These are phyloP conservation scores for Oncorhynchus gorbuscha DNA, from an alignment of 2,113 vertebrate species.

Conservation along the genomic window DNA sequence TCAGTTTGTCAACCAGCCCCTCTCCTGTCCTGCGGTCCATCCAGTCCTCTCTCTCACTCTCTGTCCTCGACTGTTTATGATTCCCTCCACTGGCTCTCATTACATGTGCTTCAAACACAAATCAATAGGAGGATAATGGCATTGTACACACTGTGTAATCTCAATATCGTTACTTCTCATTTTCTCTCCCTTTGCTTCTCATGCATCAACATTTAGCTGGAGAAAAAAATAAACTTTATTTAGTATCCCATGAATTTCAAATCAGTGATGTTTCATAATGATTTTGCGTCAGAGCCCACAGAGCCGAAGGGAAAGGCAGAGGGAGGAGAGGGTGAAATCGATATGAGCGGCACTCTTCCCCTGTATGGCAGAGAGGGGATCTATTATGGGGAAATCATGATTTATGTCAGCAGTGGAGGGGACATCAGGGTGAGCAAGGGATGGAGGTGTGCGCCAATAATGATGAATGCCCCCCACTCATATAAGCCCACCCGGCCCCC, in stretches of 20 bases:
- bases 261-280: slow-evolving; percentile 91
- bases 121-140: slow-evolving; percentile 86
- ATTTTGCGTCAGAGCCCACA: slow-evolving; percentile 78
- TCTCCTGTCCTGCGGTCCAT: not conserved
- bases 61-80: slow-evolving; percentile 1
- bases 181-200: slow-evolving; percentile 70
- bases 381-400: slow-evolving; percentile 97
- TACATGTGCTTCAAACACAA: slow-evolving; percentile 81
- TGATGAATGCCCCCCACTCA: slow-evolving; percentile 82
- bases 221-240: slow-evolving; percentile 77
- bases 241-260: slow-evolving; percentile 84
- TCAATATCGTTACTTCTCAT: slow-evolving; percentile 88
- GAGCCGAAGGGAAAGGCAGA: slow-evolving; percentile 52
- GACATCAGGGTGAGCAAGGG: slow-evolving; percentile 81
- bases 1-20: not conserved
- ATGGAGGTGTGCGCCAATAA: slow-evolving; percentile 91
- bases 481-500: slow-evolving; percentile 27
- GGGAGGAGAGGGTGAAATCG: slow-evolving; percentile 72
- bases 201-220: slow-evolving; percentile 75
- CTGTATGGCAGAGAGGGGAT: slow-evolving; percentile 84
- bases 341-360: slow-evolving; percentile 88
- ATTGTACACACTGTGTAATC: slow-evolving; percentile 82
- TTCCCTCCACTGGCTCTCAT: slow-evolving; percentile 3
- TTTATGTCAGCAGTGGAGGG: slow-evolving; percentile 88
- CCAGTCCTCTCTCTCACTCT: not conserved